A percentile compares a stretch with the other conserved stretches of the same genome.
Evolutionary conservation across 1,140 invertebrate species (phyloP).

Genomic region (Neodiprion pinetum): DNA sequence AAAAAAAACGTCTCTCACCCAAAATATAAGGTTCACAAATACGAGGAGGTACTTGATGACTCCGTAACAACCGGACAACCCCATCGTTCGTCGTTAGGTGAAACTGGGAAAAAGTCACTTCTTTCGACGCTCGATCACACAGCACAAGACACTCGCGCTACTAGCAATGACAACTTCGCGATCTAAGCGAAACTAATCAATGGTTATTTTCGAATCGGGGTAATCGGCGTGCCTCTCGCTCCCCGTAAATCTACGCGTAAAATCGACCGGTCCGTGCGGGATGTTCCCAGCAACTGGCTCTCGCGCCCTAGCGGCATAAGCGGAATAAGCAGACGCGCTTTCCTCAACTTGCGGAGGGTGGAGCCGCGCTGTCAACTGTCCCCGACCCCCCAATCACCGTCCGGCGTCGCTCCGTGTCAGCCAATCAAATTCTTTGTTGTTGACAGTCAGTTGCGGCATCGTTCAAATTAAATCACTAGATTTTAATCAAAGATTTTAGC

Average conservation of each 20-base stretch:
- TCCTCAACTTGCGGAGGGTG: not conserved
- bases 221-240: too few species aligned
- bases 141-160: not conserved
- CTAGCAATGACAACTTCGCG: not conserved
- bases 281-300: constrained; percentile 2
- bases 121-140: not conserved
- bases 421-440: not conserved
- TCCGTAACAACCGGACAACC: constrained; percentile 71
- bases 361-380: not conserved
- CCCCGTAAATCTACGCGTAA: too few species aligned
- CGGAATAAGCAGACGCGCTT: not conserved
- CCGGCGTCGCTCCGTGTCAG: not conserved
- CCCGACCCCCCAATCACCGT: not conserved
- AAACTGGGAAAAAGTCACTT: not conserved
- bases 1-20: constrained; percentile 63
- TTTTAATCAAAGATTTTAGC: too few species aligned
- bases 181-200: not conserved
- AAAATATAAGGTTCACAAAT: constrained; percentile 74
- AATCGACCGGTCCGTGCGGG: not conserved
- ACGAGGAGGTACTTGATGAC: constrained; percentile 74
- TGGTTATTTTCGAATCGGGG: not conserved
- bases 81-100: constrained; percentile 57
- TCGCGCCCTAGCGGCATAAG: not conserved
- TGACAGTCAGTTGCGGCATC: not conserved
- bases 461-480: not conserved